Conservation (phyloP, 2,888 invertebrate species). For the Nycteola revayana region DNA sequence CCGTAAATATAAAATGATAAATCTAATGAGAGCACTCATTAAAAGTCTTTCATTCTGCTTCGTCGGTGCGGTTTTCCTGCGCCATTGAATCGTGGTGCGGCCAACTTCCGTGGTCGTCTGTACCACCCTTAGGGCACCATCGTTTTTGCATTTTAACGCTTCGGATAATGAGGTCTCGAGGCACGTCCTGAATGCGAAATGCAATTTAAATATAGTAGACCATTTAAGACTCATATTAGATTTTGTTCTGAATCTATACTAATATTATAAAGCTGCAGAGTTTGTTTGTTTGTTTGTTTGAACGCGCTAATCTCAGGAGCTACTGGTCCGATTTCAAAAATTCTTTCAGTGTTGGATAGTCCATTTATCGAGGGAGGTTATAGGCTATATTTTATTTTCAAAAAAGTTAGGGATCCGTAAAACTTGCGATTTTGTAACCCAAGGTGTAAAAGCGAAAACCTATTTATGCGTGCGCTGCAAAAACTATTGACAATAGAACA, state of each 20-base stretch:
- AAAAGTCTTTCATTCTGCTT: slow-evolving; percentile 48
- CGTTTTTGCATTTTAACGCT: slow-evolving; percentile 67
- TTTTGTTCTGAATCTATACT: slow-evolving; percentile 15
- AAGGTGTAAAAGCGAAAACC: too few species aligned
- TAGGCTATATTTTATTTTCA: too few species aligned
- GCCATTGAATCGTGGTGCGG: slow-evolving; percentile 58
- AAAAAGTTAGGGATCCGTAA: too few species aligned
- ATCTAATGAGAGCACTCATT: slow-evolving; percentile 65
- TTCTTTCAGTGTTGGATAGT: too few species aligned
- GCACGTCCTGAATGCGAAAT: slow-evolving; percentile 38
- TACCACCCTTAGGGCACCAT: slow-evolving; percentile 44
- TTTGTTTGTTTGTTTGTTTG: not conserved
- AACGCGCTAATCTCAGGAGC: not conserved
- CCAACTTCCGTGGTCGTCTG: slow-evolving; percentile 55
- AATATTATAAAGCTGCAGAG: too few species aligned
- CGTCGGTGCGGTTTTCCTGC: slow-evolving; percentile 58
- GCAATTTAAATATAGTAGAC: slow-evolving; percentile 25
- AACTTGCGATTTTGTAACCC: too few species aligned
- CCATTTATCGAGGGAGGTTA: too few species aligned
- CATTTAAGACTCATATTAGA: slow-evolving; percentile 14
- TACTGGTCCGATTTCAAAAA: too few species aligned
- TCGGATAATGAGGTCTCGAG: slow-evolving; percentile 61
- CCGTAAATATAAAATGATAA: slow-evolving; percentile 35
- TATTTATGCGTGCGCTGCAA: too few species aligned
- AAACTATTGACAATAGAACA: too few species aligned